Evolutionary conservation across 2,113 vertebrate species (phyloP).

Genomic region (Dicrurus megarhynchus): DNA sequence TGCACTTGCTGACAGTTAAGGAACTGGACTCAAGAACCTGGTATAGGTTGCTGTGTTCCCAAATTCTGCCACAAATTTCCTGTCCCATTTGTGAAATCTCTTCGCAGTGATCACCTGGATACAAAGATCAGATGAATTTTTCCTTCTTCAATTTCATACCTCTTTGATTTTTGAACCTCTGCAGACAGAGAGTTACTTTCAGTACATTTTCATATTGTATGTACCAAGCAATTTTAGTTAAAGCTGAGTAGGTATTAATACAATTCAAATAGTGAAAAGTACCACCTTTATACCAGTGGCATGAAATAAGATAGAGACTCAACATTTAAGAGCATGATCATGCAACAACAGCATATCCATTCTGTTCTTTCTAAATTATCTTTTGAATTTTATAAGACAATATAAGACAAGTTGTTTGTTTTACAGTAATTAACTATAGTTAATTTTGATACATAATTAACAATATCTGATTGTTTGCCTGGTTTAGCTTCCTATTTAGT

Average conservation of each 20-base stretch:
- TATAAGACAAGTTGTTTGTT: neutral
- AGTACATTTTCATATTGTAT: neutral
- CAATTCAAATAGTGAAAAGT: neutral
- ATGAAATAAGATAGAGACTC: neutral
- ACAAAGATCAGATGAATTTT: neutral
- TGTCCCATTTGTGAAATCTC: neutral
- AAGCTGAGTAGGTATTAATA: neutral
- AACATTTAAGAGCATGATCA: neutral
- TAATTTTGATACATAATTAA: neutral
- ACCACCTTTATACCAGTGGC: neutral
- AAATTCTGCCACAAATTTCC: neutral
- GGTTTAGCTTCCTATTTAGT: neutral
- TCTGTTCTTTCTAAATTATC: neutral
- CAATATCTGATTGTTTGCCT: neutral
- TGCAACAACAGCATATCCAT: neutral
- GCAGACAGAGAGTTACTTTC: neutral
- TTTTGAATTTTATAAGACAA: neutral
- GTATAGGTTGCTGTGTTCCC: neutral
- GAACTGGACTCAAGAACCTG: neutral
- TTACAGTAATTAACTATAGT: neutral
- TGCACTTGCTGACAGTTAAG: neutral
- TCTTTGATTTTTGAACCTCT: neutral
- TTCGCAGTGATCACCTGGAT: neutral
- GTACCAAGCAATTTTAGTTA: neutral
- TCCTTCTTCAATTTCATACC: neutral